Evolutionary conservation across 1,140 invertebrate species (phyloP).

Genomic region (Nasonia longicornis): DNA sequence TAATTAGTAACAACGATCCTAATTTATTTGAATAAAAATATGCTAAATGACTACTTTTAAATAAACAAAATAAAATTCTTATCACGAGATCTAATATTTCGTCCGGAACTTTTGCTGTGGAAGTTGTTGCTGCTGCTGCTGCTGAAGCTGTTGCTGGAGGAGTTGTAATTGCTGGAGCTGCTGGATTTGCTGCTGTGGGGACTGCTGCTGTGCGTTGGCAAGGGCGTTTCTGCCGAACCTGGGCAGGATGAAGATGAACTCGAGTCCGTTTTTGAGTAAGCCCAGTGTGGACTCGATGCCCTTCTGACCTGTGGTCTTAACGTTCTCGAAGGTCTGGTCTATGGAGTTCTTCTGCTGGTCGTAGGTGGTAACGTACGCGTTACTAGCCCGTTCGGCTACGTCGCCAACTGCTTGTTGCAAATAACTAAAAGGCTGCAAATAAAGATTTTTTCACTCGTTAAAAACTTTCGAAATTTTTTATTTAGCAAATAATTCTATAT

Average conservation of each 20-base stretch:
- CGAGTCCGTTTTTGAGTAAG: slow-evolving; percentile 12
- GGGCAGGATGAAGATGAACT: slow-evolving; percentile 27
- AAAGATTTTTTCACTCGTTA: not conserved
- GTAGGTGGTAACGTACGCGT: slow-evolving; percentile 16
- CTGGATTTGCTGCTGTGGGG: not conserved
- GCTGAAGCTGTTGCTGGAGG: not conserved
- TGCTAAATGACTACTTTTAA: too few relatives aligned
- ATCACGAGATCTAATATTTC: too few relatives aligned
- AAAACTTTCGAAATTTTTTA: not conserved
- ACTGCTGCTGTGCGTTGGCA: not conserved
- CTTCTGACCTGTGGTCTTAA: slow-evolving; percentile 3
- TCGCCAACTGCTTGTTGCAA: not conserved
- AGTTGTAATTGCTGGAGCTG: not conserved
- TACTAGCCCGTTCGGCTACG: not conserved
- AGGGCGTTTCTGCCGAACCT: slow-evolving; percentile 12
- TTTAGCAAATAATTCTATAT: not conserved
- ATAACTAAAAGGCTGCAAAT: not conserved
- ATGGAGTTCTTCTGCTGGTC: not conserved
- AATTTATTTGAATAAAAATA: too few relatives aligned
- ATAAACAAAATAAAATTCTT: too few relatives aligned
- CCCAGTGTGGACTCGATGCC: slow-evolving; percentile 6
- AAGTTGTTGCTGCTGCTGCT: too few relatives aligned
- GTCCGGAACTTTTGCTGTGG: too few relatives aligned
- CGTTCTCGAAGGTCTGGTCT: not conserved
- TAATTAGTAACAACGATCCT: too few relatives aligned